Percentiles rank a stretch among this genome's conserved stretches.
These are phyloP conservation scores for Xenops minutus DNA, from an alignment of 2,797 vertebrate genomes.

Conservation along the genomic window DNA sequence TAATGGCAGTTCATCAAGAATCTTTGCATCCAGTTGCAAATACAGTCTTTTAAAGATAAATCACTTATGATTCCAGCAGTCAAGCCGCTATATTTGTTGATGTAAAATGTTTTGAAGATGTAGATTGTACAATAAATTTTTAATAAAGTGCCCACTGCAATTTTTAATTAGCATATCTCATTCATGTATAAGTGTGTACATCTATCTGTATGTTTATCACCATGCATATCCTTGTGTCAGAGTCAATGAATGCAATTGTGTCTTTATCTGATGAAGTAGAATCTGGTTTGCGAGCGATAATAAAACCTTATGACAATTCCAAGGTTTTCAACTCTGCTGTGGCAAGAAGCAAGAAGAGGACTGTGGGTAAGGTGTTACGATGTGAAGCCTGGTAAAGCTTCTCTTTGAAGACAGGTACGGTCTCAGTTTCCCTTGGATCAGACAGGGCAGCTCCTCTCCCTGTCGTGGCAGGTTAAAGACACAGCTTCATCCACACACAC, in stretches of 20 bases:
- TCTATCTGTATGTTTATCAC: conserved; percentile 74
- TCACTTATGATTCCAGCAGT: conserved; percentile 69
- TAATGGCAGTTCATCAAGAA: conserved; percentile 68
- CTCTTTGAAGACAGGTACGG: conserved; percentile 32
- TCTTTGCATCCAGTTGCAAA: conserved; percentile 70
- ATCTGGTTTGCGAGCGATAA: conserved; percentile 75
- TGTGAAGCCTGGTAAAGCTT: conserved; percentile 27
- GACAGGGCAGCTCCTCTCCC: background rate
- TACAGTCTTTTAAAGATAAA: conserved; percentile 73
- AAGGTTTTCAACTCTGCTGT: conserved; percentile 66
- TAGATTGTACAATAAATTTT: conserved; percentile 78
- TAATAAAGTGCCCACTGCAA: conserved; percentile 78
- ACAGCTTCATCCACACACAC: fast-evolving
- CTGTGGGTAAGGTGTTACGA: conserved; percentile 4
- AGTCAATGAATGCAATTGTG: conserved; percentile 77
- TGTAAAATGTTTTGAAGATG: conserved; percentile 75
- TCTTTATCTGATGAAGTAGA: conserved; percentile 72
- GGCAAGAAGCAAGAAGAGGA: conserved; percentile 61
- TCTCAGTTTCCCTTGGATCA: background rate
- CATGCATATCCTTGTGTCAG: conserved; percentile 69
- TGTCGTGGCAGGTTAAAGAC: background rate
- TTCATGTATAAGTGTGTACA: conserved; percentile 72
- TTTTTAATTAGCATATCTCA: conserved; percentile 79
- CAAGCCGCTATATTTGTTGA: conserved; percentile 73
- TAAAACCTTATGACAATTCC: conserved; percentile 72